These are phyloP conservation scores for Machaerirhynchus nigripectus DNA, from an alignment of 2,113 vertebrate genomes.

Conservation along the genomic window DNA sequence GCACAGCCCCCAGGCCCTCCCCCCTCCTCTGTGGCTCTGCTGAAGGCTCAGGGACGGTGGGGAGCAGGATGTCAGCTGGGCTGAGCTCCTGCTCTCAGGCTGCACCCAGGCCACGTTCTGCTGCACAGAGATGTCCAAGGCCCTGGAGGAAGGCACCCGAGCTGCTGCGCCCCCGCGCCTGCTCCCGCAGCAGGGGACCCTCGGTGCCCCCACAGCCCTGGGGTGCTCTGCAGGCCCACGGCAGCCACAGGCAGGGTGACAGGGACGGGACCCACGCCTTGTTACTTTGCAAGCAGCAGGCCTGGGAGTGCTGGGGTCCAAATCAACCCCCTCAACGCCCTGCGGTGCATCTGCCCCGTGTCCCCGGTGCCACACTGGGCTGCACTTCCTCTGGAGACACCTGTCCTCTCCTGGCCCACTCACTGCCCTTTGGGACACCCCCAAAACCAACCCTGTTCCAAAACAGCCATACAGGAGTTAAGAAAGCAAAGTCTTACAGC, in stretches of 20 bases:
- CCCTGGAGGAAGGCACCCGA: fast-evolving
- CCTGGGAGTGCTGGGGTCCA: neutral
- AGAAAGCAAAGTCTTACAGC: neutral
- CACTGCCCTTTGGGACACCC: fast-evolving
- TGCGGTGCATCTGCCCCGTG: neutral
- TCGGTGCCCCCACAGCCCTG: fast-evolving
- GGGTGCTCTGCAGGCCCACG: fast-evolving
- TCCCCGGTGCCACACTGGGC: neutral
- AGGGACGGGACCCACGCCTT: fast-evolving
- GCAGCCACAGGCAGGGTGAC: neutral
- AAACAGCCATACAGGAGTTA: neutral
- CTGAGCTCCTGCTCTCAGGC: neutral
- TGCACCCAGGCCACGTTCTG: neutral
- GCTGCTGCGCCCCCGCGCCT: too few species aligned
- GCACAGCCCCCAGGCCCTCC: neutral
- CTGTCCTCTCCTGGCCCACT: neutral
- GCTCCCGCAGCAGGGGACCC: fast-evolving
- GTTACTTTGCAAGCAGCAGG: neutral
- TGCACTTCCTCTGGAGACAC: neutral
- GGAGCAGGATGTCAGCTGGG: neutral
- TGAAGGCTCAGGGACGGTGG: neutral
- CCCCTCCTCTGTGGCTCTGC: neutral
- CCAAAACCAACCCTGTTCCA: neutral
- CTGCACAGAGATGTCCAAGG: neutral
- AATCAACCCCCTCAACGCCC: neutral